Percentiles rank a stretch among this genome's conserved stretches.
Evolutionary conservation across 53 echinoderm and acorn worm species (phyloP).

Genomic region (Luidia sarsii): DNA sequence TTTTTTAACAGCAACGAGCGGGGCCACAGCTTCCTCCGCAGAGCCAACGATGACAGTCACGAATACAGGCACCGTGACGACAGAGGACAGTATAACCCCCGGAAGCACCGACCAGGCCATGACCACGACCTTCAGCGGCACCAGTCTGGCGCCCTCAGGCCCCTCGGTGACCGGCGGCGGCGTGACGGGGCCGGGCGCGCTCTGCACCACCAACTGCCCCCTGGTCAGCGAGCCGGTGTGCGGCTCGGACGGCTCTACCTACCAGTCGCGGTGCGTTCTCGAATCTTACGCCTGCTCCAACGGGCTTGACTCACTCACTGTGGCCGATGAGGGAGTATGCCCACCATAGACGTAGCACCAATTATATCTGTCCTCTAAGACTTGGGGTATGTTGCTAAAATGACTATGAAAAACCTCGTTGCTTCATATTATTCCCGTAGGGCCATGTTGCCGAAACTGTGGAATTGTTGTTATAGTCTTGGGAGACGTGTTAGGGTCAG

Average conservation of each 20-base stretch:
- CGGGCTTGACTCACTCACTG: not conserved
- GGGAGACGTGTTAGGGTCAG: too few relatives aligned
- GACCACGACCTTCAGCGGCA: not conserved
- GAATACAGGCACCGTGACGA: not conserved
- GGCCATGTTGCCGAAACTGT: too few relatives aligned
- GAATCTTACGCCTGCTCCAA: constrained; percentile 16
- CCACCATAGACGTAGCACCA: not conserved
- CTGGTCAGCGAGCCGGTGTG: not conserved
- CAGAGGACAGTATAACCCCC: not conserved
- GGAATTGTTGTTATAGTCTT: too few relatives aligned
- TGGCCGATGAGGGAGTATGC: not conserved
- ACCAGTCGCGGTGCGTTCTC: constrained; percentile 6
- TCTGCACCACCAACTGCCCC: constrained; percentile 1
- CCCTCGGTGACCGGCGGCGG: not conserved
- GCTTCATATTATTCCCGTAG: too few relatives aligned
- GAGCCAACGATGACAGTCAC: not conserved
- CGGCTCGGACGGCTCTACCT: constrained; percentile 1
- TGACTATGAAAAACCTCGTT: too few relatives aligned
- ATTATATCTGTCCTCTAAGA: too few relatives aligned
- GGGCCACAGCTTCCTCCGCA: not conserved
- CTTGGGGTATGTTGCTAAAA: too few relatives aligned
- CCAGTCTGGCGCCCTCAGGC: not conserved
- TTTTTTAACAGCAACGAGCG: not conserved
- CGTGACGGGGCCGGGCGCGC: not conserved
- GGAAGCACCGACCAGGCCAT: not conserved